Evolutionary conservation across 1,140 invertebrate species (phyloP), one percentile per base, ranked within the genome.

Genomic region (Babylonia areolata): DNA sequence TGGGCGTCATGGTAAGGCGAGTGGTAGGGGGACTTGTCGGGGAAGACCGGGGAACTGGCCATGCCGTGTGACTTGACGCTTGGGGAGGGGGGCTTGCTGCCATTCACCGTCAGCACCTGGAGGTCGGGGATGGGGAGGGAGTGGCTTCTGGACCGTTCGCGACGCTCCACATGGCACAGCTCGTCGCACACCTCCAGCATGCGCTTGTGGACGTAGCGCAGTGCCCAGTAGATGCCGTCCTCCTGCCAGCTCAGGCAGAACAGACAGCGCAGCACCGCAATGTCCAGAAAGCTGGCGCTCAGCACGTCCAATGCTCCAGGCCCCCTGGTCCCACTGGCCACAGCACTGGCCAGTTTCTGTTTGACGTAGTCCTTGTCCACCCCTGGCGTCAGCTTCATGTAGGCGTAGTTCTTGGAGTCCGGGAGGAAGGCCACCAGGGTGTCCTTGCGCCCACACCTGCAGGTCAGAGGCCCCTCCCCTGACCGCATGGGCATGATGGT

Each of bases 191-290:
- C 91, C 85, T 95, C 95, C 3, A 93, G 87, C 58, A 95, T 89
- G 71, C 95, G 92, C 85, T 95, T 94, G 69, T 94, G 93, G 33
- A 95, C 91, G 89, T 95, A 99, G 93, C 98, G 97, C n/a, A 99
- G 94, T 40, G 97, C 98, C 99, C 99, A 99, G 95, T 97, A 98
- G 40, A 99, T 96, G 1, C 99, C 99, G 94, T 99, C 98, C 94
- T 99, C 98, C 91, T 97, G 96, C 99, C 99, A 99, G 92, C 99
- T 98, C 0, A 97, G 96, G 86, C 99, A 97, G 94, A 99, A 99
- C n/a, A 99, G 95, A 94, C 98, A 99, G 81, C 98, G 96, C 37
- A 99, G 93, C 9, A 99, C 98, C 23, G 98, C 97, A 20, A 99
- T 97, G 94, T 99, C 99, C 39, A 99, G 94, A 91, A 98, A 99